Evolutionary conservation across 2,113 vertebrate genomes (phyloP), one percentile per base, ranked within the genome.

Genomic region (Syrrhaptes paradoxus): DNA sequence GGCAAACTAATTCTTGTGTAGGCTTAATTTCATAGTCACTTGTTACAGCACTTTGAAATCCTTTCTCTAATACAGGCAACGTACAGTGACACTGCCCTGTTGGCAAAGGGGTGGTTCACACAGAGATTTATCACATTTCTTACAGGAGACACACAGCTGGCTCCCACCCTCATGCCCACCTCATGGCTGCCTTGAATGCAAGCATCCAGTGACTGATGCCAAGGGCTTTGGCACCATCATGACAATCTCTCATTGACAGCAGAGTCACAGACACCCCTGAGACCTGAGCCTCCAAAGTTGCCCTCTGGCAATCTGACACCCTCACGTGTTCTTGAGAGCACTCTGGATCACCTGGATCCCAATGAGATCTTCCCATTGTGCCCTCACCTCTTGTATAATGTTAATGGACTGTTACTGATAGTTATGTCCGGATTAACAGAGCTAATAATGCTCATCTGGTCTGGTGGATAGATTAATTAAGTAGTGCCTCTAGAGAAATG

Each of bases 391-490:
- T 38, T 74, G 16, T 62, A 6, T 65, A 46, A 54, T 25, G 26
- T 62, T 90, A 86, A 46, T 75, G 45, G 32, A 16, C 25, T 49
- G 6, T 31, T 85, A 11, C n/a, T 70, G 66, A 41, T 45, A 84
- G 68, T 86, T 86, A 22, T 3, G 7, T 70, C 46, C 4, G 12
- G 55, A 85, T 95, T 94, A 87, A 63, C 57, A 73, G 38, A 72
- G 77, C 52, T 95, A 66, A 87, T 61, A 93, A 88, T 67, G 26
- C 26, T 71, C 2, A 3, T 81, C 51, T 88, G 45, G 20, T 51
- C 38, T 82, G 51, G 49, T 81, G 52, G 59, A 61, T 91, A 57
- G 89, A 88, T 84, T 91, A 85, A 83, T 91, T 74, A 85, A 85
- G 36, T 55, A 51, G 48, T 24, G 31, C 24, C 22, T 82, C 41